These are phyloP conservation scores for Ctenodactylus gundi DNA, from an alignment of 2,113 vertebrate species.

Conservation along the genomic window DNA sequence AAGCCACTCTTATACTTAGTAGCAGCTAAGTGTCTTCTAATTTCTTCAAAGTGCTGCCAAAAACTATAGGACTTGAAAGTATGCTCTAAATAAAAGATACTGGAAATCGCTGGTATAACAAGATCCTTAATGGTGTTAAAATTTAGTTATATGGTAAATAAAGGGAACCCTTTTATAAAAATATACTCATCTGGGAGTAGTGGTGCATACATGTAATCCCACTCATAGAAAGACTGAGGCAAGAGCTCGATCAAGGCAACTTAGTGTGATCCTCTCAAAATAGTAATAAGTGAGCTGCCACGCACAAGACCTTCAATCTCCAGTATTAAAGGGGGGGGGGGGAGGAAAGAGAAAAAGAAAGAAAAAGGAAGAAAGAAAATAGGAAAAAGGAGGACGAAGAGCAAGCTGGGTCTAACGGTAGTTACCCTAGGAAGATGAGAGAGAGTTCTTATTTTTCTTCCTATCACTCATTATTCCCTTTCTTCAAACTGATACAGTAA, in stretches of 20 bases:
- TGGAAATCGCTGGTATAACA: not conserved
- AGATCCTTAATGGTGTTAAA: not conserved
- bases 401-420: not conserved
- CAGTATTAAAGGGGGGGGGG: too few relatives aligned
- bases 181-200: not conserved
- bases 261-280: not conserved
- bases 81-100: not conserved
- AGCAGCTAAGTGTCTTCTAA: not conserved
- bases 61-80: not conserved
- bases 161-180: not conserved
- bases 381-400: not conserved
- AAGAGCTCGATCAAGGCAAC: not conserved
- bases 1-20: not conserved
- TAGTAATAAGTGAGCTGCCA: too few relatives aligned
- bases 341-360: not conserved
- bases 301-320: not conserved
- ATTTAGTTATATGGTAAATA: not conserved
- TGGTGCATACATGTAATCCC: not conserved
- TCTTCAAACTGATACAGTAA: not conserved
- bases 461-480: not conserved
- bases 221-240: not conserved
- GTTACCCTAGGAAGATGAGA: not conserved
- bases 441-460: not conserved
- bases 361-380: not conserved
- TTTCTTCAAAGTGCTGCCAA: not conserved